A percentile compares a stretch with the other conserved stretches of the same genome.
Evolutionary conservation across 2,888 invertebrate genomes (phyloP).

Genomic region (Panopea generosa): DNA sequence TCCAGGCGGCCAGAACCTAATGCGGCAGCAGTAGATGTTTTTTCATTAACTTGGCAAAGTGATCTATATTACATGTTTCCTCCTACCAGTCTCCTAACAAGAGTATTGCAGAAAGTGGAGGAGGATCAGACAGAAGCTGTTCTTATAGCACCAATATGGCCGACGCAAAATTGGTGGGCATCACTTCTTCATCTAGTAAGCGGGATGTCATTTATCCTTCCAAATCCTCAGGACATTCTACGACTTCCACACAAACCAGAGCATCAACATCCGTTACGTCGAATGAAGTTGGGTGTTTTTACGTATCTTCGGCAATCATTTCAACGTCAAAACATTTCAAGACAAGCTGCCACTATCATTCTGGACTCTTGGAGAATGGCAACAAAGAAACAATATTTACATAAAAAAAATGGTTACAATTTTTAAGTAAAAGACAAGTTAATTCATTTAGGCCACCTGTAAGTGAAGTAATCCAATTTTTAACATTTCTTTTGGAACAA

Average conservation of each 20-base stretch:
- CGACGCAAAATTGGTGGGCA: slow-evolving; percentile 37
- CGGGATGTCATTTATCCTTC: neutral
- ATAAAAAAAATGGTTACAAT: slow-evolving; percentile 26
- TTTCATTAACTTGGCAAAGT: slow-evolving; percentile 17
- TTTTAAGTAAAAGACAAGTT: slow-evolving; percentile 7
- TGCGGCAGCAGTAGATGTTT: slow-evolving; percentile 18
- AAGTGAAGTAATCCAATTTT: slow-evolving; percentile 9
- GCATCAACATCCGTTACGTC: slow-evolving; percentile 15
- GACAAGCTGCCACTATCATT: slow-evolving; percentile 17
- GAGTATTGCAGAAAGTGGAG: slow-evolving; percentile 24
- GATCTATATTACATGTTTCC: slow-evolving; percentile 28
- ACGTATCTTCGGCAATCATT: slow-evolving; percentile 21
- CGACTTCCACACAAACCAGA: slow-evolving; percentile 13
- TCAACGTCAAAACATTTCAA: neutral
- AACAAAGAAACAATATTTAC: slow-evolving; percentile 16
- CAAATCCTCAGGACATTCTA: slow-evolving; percentile 14
- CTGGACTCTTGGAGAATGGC: slow-evolving; percentile 19
- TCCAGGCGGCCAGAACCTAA: slow-evolving; percentile 11
- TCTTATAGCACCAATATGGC: slow-evolving; percentile 31
- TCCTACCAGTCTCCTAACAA: slow-evolving; percentile 25
- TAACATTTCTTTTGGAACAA: slow-evolving; percentile 12
- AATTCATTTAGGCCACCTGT: slow-evolving; percentile 8
- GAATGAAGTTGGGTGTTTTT: slow-evolving; percentile 32
- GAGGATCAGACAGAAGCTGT: slow-evolving; percentile 20
- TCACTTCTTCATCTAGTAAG: slow-evolving; percentile 2